These are phyloP conservation scores for Cylindroiulus punctatus DNA, from an alignment of 2,888 invertebrate species.

Conservation along the genomic window DNA sequence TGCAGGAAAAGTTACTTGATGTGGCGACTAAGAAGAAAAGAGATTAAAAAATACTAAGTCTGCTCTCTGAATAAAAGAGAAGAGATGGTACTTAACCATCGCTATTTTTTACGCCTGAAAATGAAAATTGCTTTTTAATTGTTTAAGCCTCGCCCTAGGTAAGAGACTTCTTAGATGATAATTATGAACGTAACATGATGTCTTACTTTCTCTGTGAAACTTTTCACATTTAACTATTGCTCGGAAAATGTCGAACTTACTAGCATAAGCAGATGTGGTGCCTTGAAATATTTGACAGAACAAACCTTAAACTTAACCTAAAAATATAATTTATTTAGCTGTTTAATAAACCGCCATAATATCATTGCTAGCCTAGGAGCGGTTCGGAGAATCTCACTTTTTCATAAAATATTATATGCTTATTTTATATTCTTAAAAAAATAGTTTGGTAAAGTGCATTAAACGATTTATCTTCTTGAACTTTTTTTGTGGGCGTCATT, in stretches of 20 bases:
- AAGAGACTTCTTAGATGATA: neutral
- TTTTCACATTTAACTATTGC: neutral
- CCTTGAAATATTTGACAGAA: no score
- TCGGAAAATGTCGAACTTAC: neutral
- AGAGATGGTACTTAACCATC: neutral
- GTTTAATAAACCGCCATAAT: no score
- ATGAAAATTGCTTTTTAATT: constrained; percentile 47
- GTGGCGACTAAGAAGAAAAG: neutral
- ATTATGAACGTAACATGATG: neutral
- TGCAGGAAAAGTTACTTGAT: neutral
- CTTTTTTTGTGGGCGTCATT: no score
- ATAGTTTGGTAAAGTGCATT: no score
- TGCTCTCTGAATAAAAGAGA: neutral
- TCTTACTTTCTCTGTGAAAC: neutral
- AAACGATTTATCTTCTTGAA: no score
- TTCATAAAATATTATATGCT: no score
- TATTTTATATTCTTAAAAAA: no score
- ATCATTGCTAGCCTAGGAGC: no score
- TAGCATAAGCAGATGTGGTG: no score
- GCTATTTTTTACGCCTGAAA: neutral
- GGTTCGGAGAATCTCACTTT: no score
- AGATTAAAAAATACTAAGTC: neutral
- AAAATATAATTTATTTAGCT: no score
- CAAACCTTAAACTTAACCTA: no score
- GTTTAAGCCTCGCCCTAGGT: neutral